A percentile compares a stretch with the other conserved stretches of the same genome.
These are phyloP conservation scores for Aurelia coerulea DNA, from an alignment of 30 jellyfish, hydroid and myxozoan genomes.

Conservation along the genomic window DNA sequence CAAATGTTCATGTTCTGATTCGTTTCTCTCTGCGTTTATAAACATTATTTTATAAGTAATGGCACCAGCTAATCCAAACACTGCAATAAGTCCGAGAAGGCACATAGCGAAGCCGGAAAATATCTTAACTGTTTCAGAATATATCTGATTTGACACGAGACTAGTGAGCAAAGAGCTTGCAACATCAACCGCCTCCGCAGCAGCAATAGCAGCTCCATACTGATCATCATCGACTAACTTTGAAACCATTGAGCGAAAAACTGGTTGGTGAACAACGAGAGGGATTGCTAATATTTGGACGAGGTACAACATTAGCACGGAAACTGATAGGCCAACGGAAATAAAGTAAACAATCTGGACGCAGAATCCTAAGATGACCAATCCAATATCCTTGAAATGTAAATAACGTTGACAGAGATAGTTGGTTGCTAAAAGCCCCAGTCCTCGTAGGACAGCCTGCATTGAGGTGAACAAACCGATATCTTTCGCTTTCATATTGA, in stretches of 20 bases:
- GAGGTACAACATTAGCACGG: constrained; percentile 28
- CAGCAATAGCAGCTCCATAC: constrained; percentile 65
- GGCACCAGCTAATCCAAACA: constrained; percentile 9
- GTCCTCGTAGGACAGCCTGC: constrained; percentile 12
- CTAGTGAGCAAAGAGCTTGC: constrained; percentile 47
- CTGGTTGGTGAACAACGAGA: constrained; percentile 28
- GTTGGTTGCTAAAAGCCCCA: constrained; percentile 27
- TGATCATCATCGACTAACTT: constrained; percentile 58
- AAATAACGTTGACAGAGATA: constrained; percentile 29
- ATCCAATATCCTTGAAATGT: constrained; percentile 32
- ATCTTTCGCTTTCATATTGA: constrained; percentile 29
- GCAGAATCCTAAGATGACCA: constrained; percentile 39
- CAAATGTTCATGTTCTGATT: too few relatives aligned
- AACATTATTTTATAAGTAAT: background rate
- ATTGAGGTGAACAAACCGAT: constrained; percentile 44
- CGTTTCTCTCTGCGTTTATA: too few relatives aligned
- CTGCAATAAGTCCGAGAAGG: constrained; percentile 16
- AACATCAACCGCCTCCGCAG: constrained; percentile 33
- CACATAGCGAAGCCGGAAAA: constrained; percentile 50
- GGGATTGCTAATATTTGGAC: constrained; percentile 32
- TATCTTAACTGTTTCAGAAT: constrained; percentile 39
- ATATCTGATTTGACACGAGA: constrained; percentile 40
- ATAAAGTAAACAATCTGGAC: constrained; percentile 18
- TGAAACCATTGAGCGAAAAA: constrained; percentile 59
- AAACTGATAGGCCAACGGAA: constrained; percentile 23